phyloP scores from a whole-genome alignment of 2,113 vertebrate species.

The Furnarius figulus region DNA sequence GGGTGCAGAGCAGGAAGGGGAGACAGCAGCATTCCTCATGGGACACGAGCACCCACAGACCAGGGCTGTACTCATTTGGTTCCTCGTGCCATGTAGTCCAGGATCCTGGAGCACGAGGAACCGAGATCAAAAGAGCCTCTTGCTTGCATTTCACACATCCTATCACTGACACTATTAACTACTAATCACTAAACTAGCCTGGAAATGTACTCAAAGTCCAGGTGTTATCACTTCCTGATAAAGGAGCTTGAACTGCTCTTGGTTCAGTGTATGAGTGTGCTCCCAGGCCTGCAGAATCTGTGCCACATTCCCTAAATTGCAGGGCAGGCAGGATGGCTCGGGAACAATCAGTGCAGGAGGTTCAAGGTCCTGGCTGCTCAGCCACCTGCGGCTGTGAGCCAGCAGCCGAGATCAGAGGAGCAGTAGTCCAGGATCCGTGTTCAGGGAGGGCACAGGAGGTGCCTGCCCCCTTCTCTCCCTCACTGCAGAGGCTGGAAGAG shows the following conservation, averaged over 20 bases:
- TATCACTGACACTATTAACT: not conserved
- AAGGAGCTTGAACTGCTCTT: not conserved
- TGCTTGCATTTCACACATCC: not conserved
- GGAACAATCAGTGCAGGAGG: not conserved
- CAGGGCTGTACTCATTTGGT: not conserved
- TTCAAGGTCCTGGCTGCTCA: not conserved
- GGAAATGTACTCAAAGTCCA: not conserved
- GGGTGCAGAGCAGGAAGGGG: not conserved
- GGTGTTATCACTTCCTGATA: not conserved
- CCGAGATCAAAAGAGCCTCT: not conserved
- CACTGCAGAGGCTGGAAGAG: not conserved
- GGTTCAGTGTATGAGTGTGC: fast-evolving
- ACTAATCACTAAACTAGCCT: not conserved
- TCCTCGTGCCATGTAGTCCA: not conserved
- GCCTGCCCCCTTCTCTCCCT: not conserved
- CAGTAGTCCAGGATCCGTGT: not conserved
- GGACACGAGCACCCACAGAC: fast-evolving
- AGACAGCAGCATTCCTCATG: not conserved
- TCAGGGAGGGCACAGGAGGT: not conserved
- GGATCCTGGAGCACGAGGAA: not conserved
- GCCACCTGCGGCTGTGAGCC: not conserved
- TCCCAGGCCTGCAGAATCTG: not conserved
- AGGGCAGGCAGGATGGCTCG: not conserved
- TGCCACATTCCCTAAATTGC: not conserved
- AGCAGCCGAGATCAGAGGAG: not conserved